Evolutionary conservation across 2,797 vertebrate genomes (phyloP), one percentile per base, ranked within the genome.

Genomic region (Enteromius trimaculatus): DNA sequence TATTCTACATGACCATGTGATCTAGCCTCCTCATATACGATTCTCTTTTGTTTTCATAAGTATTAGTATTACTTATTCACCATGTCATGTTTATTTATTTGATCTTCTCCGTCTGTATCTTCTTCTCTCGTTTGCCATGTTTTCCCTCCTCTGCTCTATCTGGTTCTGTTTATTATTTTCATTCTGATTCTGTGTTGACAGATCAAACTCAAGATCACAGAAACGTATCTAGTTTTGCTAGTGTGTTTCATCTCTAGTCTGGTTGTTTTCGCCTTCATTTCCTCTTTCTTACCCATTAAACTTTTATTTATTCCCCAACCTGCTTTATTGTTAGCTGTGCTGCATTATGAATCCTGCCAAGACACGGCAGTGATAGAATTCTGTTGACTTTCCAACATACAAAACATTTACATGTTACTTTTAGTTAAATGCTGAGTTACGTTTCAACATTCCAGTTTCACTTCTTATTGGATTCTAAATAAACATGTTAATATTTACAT

Each of bases 131-230:
- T 29, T 69, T 58, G 42, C 55, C 62, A n/a, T 74, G 37, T 42
- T 90, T 80, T 85, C 1, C 34, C 62, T 71, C 44, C 65, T 49
- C 62, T 26, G 21, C 31, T 58, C 51, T 21, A 23, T 26, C 44
- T 82, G 37, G 17, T 89, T 83, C 5, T 70, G 68, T 87, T 92
- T 88, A 55, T 77, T 77, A 68, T 74, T 77, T 47, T 85, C 42
- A 51, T 70, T 64, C 69, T 60, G 9, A 44, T 66, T 79, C 68
- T 31, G 8, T 72, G 37, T 55, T 71, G n/a, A 65, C 75, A 77
- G 49, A 69, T 82, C 37, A 69, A 69, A 78, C 65, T 62, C 42
- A 21, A 17, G 37, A 47, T 71, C 82, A 70, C 65, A 70, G 65
- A 34, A 23, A 77, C 8, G 19, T 68, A 60, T 75, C 4, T 13